Conservation (phyloP, 1,140 invertebrate genomes). For the Amyelois transitella region DNA sequence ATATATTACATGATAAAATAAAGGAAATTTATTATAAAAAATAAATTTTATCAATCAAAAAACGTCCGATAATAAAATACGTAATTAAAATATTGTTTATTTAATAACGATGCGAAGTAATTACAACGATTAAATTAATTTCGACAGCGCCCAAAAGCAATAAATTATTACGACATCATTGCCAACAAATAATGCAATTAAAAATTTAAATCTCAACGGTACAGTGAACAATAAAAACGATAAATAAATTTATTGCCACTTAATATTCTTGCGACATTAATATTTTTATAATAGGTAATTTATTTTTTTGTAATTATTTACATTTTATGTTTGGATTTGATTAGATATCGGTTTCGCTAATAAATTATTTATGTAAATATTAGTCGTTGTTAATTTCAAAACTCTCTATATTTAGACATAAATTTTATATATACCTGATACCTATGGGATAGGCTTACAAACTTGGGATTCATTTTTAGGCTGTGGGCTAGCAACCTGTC, state of each 20-base stretch:
- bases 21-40: too few species aligned
- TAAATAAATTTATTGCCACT: slow-evolving; percentile 14
- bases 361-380: slow-evolving; percentile 27
- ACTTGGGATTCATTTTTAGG: too few species aligned
- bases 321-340: slow-evolving; percentile 36
- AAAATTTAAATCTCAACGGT: not conserved
- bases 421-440: not conserved
- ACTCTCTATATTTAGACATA: too few species aligned
- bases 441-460: not conserved
- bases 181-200: not conserved
- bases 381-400: not conserved
- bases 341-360: slow-evolving; percentile 28
- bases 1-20: too few species aligned
- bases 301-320: slow-evolving; percentile 25
- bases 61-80: too few species aligned
- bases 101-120: too few species aligned
- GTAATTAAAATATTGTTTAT: too few species aligned
- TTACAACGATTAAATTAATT: too few species aligned
- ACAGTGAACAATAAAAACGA: slow-evolving; percentile 6
- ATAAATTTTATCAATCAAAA: too few species aligned
- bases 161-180: not conserved
- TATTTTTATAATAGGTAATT: slow-evolving; percentile 25
- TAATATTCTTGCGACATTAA: slow-evolving; percentile 24
- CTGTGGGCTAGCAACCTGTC: too few species aligned
- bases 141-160: too few species aligned